Evolutionary conservation across 2,113 vertebrate species (phyloP).

Genomic region (Otus sunia): DNA sequence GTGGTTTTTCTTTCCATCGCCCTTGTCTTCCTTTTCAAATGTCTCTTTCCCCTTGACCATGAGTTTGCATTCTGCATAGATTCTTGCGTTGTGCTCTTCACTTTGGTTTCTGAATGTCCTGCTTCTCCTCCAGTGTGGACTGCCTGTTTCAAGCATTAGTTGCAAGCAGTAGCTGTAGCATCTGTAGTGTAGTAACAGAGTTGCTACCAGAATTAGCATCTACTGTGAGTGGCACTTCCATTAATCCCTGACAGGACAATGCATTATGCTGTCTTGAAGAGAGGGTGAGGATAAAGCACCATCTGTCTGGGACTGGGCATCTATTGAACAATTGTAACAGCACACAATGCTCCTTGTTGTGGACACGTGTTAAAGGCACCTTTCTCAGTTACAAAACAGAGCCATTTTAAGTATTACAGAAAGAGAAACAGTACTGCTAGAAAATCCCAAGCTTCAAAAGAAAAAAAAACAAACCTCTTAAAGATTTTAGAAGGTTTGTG

Average conservation of each 20-base stretch:
- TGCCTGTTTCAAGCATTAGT: background rate
- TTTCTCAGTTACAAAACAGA: background rate
- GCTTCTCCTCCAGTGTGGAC: background rate
- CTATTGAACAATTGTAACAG: background rate
- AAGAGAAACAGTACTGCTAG: background rate
- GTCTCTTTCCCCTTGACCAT: background rate
- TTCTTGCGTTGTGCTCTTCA: background rate
- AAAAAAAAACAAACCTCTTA: background rate
- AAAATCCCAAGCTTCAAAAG: background rate
- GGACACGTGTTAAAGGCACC: background rate
- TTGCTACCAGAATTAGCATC: background rate
- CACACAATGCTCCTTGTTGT: background rate
- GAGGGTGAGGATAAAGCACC: conserved; percentile 18
- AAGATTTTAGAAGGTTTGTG: background rate
- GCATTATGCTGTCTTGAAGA: conserved; percentile 13
- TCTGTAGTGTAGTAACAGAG: background rate
- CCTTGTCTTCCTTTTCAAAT: background rate
- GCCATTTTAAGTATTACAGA: background rate
- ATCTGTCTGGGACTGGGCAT: conserved; percentile 2
- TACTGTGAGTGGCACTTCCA: conserved; percentile 7
- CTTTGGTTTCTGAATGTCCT: background rate
- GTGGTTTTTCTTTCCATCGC: background rate
- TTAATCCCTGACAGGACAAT: conserved; percentile 21
- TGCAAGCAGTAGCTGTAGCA: background rate
- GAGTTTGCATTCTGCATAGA: background rate